Evolutionary conservation across 2,113 vertebrate genomes (phyloP).

Genomic region (Sander vitreus): DNA sequence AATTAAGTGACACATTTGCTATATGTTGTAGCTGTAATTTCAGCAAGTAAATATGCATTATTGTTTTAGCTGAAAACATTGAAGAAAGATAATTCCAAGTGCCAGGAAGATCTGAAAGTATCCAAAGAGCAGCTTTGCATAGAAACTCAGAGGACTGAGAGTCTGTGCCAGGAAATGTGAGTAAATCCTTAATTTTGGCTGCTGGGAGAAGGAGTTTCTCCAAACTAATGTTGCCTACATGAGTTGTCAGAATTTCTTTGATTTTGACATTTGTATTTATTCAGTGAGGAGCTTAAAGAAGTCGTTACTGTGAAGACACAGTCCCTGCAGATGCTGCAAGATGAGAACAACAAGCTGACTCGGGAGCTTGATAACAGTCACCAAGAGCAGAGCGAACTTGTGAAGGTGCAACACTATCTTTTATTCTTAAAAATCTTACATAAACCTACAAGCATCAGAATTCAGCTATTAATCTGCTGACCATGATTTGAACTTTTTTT

Average conservation of each 20-base stretch:
- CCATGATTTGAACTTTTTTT: background rate
- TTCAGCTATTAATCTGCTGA: background rate
- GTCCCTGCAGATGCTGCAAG: conserved; percentile 88
- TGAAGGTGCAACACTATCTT: conserved; percentile 84
- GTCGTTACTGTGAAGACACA: conserved; percentile 86
- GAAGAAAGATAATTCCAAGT: conserved; percentile 88
- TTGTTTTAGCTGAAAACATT: conserved; percentile 87
- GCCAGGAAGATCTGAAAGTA: conserved; percentile 87
- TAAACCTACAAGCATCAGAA: background rate
- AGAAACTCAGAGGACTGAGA: conserved; percentile 88
- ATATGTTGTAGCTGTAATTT: background rate
- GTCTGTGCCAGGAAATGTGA: conserved; percentile 92
- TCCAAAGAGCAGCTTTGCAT: conserved; percentile 88
- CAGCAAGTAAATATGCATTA: conserved; percentile 9
- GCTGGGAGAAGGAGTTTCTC: background rate
- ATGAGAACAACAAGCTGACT: conserved; percentile 91
- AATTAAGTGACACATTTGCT: background rate
- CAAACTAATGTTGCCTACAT: background rate
- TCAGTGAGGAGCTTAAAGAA: conserved; percentile 92
- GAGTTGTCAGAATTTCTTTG: background rate
- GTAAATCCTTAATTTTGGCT: conserved; percentile 31
- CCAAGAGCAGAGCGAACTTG: conserved; percentile 85
- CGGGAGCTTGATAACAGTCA: conserved; percentile 87
- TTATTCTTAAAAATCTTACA: background rate
- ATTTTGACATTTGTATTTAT: conserved; percentile 38